A percentile compares a stretch with the other conserved stretches of the same genome.
Conservation (phyloP, 1,140 invertebrate genomes). For the Euglossa dilemma region DNA sequence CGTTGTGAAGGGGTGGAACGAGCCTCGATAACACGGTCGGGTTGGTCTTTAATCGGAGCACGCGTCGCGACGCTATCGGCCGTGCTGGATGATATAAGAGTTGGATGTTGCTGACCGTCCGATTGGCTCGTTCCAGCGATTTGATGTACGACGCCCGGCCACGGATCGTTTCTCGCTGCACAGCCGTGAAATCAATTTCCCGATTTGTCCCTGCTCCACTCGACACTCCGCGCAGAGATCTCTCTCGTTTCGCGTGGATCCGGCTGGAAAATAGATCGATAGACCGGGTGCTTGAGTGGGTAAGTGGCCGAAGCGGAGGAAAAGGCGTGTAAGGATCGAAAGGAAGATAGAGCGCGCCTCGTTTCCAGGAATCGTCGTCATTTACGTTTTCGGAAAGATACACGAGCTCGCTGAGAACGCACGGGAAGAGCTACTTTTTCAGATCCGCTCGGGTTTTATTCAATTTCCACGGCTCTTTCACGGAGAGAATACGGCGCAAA, state of each 20-base stretch:
- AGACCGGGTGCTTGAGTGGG: background rate
- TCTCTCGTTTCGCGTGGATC: background rate
- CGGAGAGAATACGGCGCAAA: no score
- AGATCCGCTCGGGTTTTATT: background rate
- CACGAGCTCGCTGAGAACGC: no score
- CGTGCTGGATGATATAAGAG: constrained; percentile 8
- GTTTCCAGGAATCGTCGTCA: background rate
- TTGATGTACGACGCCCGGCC: constrained; percentile 25
- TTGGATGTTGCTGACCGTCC: constrained; percentile 10
- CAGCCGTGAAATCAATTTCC: constrained; percentile 42
- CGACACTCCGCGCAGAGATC: background rate
- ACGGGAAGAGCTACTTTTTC: no score
- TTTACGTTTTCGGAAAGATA: background rate
- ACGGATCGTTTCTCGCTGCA: constrained; percentile 33
- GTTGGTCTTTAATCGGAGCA: constrained; percentile 6
- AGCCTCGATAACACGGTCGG: background rate
- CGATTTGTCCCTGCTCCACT: constrained; percentile 11
- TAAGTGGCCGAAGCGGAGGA: background rate
- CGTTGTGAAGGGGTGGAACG: background rate
- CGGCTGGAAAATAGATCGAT: constrained; percentile 30
- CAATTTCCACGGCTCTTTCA: background rate
- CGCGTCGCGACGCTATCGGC: background rate
- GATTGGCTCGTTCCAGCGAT: constrained; percentile 16
- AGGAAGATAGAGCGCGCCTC: background rate
- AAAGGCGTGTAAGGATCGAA: background rate